Conservation (phyloP, 2,113 vertebrate genomes). For the Menura novaehollandiae region DNA sequence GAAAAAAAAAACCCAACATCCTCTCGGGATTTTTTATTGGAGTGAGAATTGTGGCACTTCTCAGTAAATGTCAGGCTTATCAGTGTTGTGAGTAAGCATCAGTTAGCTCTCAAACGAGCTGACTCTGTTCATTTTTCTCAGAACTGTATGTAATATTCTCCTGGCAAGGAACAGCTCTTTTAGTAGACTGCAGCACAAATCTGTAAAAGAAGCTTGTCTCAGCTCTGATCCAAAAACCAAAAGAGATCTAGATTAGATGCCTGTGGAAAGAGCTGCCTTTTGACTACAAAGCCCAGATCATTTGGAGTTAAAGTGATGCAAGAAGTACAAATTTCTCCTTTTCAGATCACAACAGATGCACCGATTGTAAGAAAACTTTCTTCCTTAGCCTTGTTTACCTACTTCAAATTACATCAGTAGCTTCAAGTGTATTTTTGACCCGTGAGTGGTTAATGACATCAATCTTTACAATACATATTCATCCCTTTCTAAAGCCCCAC, state of each 20-base stretch:
- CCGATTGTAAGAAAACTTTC: not conserved
- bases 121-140: conserved; percentile 54
- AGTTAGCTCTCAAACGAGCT: conserved; percentile 53
- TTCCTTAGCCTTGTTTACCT: conserved; percentile 8
- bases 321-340: not conserved
- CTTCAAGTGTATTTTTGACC: conserved; percentile 32
- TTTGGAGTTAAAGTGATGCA: not conserved
- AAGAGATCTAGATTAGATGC: conserved; percentile 20
- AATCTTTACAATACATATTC: not conserved
- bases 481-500: not conserved
- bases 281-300: not conserved
- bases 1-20: not conserved
- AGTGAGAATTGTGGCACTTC: conserved; percentile 34
- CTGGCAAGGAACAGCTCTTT: conserved; percentile 46
- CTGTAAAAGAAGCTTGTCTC: conserved; percentile 46
- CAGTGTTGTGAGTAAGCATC: conserved; percentile 56
- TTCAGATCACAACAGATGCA: not conserved
- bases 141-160: conserved; percentile 51
- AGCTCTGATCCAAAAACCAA: conserved; percentile 25
- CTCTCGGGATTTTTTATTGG: conserved; percentile 27
- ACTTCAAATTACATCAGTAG: conserved; percentile 12
- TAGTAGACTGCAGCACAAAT: conserved; percentile 50
- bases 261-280: not conserved
- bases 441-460: conserved; percentile 25
- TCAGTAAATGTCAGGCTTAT: conserved; percentile 57